Evolutionary conservation across 2,113 vertebrate genomes (phyloP), one percentile per base, ranked within the genome.

Genomic region (Cranoglanis bouderius): DNA sequence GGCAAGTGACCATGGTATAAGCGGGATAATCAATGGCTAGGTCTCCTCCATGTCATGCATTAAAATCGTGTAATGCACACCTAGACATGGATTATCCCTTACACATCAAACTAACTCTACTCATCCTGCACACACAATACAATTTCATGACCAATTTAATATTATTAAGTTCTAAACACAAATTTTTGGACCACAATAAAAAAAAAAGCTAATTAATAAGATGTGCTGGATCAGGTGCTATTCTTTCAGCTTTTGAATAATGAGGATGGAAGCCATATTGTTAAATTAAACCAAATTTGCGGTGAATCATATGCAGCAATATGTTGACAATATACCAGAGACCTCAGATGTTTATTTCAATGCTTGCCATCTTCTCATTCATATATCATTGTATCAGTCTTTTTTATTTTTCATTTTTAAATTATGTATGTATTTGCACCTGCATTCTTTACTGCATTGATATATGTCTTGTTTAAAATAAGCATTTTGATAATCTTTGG

Each of bases 401-500:
- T 35, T 70, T 16, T n/a, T 14, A 19, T 38, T 72, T 35, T 72
- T 38, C 14, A 70, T 8, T 35, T 19, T 35, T 19, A 72, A 16
- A 13, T 19, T 14, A 6, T 87, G n/a, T 81, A 67, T 38, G 40
- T 65, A 40, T n/a, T 61, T 38, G n/a, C 21, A 40, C 7, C 46
- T 38, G n/a, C 77, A 70, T 21, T 49, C 19, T 51, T 77, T 43
- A 32, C 55, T 51, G 2, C 57, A 63, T 7, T 81, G 72, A 78
- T 63, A 63, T 67, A 82, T 55, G 81, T n/a, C 32, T 75, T 87
- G 61, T 53, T 67, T 87, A 51, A 81, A 78, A 74, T 32, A 35
- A 35, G 38, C 12, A 16, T 61, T 80, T 87, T 65, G 53, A 67
- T 81, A 87, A 67, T 81, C 43, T 26, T 51, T 38, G 5, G 16